A percentile compares a stretch with the other conserved stretches of the same genome.
phyloP scores from a whole-genome alignment of 2,113 vertebrate genomes.

The Etheostoma cragini region DNA sequence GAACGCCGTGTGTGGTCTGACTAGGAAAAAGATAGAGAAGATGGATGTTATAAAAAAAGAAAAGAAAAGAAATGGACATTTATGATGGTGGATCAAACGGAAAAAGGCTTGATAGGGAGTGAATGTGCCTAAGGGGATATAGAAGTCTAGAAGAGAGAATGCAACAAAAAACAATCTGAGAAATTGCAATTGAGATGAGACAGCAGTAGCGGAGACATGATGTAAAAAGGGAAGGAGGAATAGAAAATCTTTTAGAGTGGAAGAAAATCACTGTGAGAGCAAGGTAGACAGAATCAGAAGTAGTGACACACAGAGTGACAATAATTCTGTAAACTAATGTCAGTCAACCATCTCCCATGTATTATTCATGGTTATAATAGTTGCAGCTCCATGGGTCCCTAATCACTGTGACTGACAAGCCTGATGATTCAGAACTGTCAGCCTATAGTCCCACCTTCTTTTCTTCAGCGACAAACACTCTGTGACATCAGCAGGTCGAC shows the following conservation, averaged over 20 bases:
- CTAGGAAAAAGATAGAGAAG: neutral
- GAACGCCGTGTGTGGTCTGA: no score
- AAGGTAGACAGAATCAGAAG: slow-evolving; percentile 14
- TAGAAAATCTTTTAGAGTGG: neutral
- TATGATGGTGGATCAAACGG: slow-evolving; percentile 9
- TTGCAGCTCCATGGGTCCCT: neutral
- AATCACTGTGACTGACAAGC: slow-evolving; percentile 65
- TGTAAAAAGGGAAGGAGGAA: neutral
- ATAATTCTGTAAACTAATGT: slow-evolving; percentile 37
- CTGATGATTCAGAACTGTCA: slow-evolving; percentile 55
- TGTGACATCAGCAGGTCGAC: slow-evolving; percentile 39
- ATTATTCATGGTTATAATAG: slow-evolving; percentile 65
- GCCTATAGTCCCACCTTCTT: neutral
- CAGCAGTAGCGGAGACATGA: slow-evolving; percentile 1
- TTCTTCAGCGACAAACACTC: slow-evolving; percentile 44
- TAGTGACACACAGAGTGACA: slow-evolving; percentile 1
- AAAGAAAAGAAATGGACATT: neutral
- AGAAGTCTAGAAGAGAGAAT: neutral
- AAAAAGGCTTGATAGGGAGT: neutral
- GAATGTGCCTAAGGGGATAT: neutral
- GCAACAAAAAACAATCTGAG: neutral
- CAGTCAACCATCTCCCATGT: slow-evolving; percentile 35
- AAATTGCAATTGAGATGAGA: slow-evolving; percentile 38
- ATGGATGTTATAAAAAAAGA: neutral
- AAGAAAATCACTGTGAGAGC: slow-evolving; percentile 8